Percentiles rank a stretch among this genome's conserved stretches.
phyloP scores from a whole-genome alignment of 2,113 vertebrate genomes.

The Oreochromis tanganicae region DNA sequence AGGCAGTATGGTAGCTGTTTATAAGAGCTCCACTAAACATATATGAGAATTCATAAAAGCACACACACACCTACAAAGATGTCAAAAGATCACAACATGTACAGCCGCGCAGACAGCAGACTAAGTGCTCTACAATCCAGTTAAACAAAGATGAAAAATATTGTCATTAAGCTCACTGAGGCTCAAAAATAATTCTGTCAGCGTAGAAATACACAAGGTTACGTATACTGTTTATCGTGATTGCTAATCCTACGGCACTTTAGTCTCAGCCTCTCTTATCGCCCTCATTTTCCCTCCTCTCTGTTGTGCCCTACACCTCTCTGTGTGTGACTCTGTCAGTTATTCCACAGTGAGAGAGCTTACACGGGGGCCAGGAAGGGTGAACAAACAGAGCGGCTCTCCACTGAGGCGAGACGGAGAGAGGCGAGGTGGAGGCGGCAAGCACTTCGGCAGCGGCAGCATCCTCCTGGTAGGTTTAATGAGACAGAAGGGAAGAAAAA shows the following conservation, averaged over 20 bases:
- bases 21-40: not conserved
- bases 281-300: conserved; percentile 21
- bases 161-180: not conserved
- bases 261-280: conserved; percentile 23
- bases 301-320: conserved; percentile 21
- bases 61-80: not conserved
- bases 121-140: not conserved
- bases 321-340: conserved; percentile 12
- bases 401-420: conserved; percentile 41
- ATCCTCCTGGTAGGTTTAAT: conserved; percentile 32
- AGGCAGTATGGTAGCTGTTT: not conserved
- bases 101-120: not conserved
- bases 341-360: conserved; percentile 19
- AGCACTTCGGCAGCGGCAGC: not conserved
- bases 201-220: not conserved
- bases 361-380: not conserved
- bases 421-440: not conserved
- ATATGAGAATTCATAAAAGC: not conserved
- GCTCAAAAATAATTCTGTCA: not conserved
- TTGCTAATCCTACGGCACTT: not conserved
- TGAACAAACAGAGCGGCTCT: conserved; percentile 42
- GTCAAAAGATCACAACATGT: not conserved
- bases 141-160: not conserved
- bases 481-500: conserved; percentile 31
- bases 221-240: not conserved